phyloP scores from a whole-genome alignment of 2,888 invertebrate species.

The Aphidoletes aphidimyza region DNA sequence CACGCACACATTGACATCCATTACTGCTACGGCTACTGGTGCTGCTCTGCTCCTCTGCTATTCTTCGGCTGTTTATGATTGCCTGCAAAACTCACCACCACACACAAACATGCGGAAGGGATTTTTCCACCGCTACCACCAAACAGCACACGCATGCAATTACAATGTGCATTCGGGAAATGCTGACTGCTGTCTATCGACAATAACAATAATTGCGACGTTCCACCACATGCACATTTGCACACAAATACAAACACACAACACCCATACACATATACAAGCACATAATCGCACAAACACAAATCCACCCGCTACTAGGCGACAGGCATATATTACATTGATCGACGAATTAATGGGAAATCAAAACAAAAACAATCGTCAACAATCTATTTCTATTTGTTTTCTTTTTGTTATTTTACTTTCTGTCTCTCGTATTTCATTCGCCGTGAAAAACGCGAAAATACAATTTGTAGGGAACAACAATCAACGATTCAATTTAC shows the following conservation, averaged over 20 bases:
- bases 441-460: background rate
- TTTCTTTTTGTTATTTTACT: background rate
- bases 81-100: background rate
- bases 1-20: background rate
- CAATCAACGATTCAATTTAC: no score
- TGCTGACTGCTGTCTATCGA: slow-evolving; percentile 45
- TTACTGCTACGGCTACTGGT: background rate
- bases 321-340: slow-evolving; percentile 27
- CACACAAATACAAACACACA: slow-evolving; percentile 11
- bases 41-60: no score
- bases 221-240: background rate
- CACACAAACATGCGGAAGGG: background rate
- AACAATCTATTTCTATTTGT: background rate
- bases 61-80: background rate
- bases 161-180: slow-evolving; percentile 29
- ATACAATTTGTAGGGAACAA: background rate
- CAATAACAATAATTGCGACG: slow-evolving; percentile 43
- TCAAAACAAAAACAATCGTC: slow-evolving; percentile 34
- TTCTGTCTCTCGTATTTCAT: background rate
- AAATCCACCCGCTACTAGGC: slow-evolving; percentile 28
- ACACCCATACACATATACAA: background rate
- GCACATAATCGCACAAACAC: background rate
- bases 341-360: slow-evolving; percentile 1
- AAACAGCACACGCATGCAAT: background rate
- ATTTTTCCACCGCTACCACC: background rate